Evolutionary conservation across 1,140 invertebrate species (phyloP), one percentile per base, ranked within the genome.

Genomic region (Sarcophaga peregrina): DNA sequence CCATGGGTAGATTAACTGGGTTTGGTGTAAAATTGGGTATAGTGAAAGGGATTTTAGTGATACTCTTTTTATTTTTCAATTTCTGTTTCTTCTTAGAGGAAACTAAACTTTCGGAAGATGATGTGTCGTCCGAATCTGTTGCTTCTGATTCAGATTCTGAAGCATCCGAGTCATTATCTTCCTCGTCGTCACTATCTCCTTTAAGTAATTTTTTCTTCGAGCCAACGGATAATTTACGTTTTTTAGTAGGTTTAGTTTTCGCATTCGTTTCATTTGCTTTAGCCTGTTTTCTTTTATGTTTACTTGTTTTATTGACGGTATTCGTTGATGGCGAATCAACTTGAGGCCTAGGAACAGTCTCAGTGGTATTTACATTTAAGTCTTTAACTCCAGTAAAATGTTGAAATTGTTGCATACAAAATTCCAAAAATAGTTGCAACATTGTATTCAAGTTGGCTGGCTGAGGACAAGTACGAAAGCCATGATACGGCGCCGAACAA

Each of bases 361-460:
- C 48, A 11, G 25, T 45, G 10, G 25, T 37, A 46, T 20, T 5
- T 62, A 8, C 74, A 88, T 86, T 4, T 85, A 37, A 37, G 82
- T 62, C 85, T 85, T 0, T 89, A 37, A 37, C 87, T 13, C 83
- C 73, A 75, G 86, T 84, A 37, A 86, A 89, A 5, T 74, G 58
- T n/a, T 83, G 47, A 54, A 89, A 81, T 76, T 89, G 88, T 25
- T 87, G 85, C 87, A 88, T 89, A n/a, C 81, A 86, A 58, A 88
- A 89, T 75, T 89, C 88, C 85, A 89, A 86, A 50, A 86, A 89
- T 5, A 85, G 72, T 76, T 89, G 88, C 75, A 89, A 52, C 17
- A 87, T 86, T 48, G 86, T 86, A 45, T 84, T 87, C 10, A 89
- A 83, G 76, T 89, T 89, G 0, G 85, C 85, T 3, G 87, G 88